Base-by-base conservation (phyloP, 2,888 invertebrate genomes). In the Linnaemya vulpina region DNA sequence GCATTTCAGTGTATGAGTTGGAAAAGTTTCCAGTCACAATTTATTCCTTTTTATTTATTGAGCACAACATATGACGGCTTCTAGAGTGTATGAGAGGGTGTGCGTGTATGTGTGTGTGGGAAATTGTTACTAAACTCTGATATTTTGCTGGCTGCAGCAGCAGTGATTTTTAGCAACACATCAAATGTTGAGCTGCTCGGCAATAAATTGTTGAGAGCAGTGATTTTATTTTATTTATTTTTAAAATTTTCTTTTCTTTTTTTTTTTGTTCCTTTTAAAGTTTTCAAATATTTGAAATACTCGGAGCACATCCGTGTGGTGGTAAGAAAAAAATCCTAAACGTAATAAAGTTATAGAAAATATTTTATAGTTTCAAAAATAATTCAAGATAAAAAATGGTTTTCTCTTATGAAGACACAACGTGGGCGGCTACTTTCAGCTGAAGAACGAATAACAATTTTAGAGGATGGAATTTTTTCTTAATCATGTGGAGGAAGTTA, bases 111-210 rank as follows among this genome's bases (percentile, higher is more conserved):
- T 35, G 10, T 60, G 10, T 62, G 15, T 62, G 35, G 17, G 17
- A 3, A 49, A 49, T 68, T 49, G 46, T 35, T 58, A 13, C 38
- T 17, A 20, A 78, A 55, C 55, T 70, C 22, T 70, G 60, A 70
- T 70, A 43, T 70, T 65, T 49, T 65, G 22, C 55, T 65, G 2
- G 63, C n/a, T 38, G 20, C 17, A 43, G 63, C 22, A 58, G 71
- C n/a, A 73, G 79, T 80, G 73, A 73, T 80, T 80, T 80, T 80
- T 80, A 73, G 67, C 79, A 65, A n/a, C 55, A 79, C 73, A 71
- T 73, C 79, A 80, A 58, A 65, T 58, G n/a, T 49, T 63, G 17
- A 73, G 79, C 73, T 80, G 25, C 22, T 49, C 17, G n/a, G 25
- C 67, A 74, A 74, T 80, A 80, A 74, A 80, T 80, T 80, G 74